Evolutionary conservation across 1,140 invertebrate species (phyloP).

Genomic region (Neoseiulus cucumeris): DNA sequence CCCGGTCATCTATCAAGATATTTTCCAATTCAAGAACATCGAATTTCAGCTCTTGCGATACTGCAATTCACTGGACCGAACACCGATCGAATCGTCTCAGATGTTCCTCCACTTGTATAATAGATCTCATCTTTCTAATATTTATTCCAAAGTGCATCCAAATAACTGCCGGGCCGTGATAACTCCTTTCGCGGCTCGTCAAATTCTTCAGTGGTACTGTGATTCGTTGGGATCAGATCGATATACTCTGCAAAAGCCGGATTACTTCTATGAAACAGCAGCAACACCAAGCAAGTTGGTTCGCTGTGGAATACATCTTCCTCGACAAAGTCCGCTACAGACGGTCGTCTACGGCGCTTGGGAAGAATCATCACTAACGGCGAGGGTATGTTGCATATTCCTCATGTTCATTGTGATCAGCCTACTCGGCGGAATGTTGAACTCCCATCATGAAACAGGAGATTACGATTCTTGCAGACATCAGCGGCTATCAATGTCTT

Average conservation of each 20-base stretch:
- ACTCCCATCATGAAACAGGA: no score
- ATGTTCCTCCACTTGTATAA: background rate
- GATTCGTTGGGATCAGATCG: constrained; percentile 2
- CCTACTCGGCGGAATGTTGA: no score
- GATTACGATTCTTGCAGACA: background rate
- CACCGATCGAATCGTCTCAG: background rate
- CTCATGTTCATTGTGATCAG: no score
- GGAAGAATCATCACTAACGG: background rate
- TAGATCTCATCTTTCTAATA: background rate
- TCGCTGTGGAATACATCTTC: background rate
- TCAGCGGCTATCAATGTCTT: background rate
- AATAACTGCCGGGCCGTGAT: background rate
- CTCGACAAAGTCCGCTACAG: background rate
- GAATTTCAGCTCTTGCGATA: background rate
- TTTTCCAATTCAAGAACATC: background rate
- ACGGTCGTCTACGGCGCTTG: background rate
- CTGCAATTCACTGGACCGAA: background rate
- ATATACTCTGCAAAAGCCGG: background rate
- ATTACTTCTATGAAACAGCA: background rate
- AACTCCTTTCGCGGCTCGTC: constrained; percentile 5
- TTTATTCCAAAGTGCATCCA: background rate
- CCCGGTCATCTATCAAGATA: background rate
- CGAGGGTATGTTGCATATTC: background rate
- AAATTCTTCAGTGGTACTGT: constrained; percentile 8
- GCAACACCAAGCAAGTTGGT: background rate